Evolutionary conservation across 1,140 invertebrate species (phyloP).

Genomic region (Pseudomyrmex concolor): DNA sequence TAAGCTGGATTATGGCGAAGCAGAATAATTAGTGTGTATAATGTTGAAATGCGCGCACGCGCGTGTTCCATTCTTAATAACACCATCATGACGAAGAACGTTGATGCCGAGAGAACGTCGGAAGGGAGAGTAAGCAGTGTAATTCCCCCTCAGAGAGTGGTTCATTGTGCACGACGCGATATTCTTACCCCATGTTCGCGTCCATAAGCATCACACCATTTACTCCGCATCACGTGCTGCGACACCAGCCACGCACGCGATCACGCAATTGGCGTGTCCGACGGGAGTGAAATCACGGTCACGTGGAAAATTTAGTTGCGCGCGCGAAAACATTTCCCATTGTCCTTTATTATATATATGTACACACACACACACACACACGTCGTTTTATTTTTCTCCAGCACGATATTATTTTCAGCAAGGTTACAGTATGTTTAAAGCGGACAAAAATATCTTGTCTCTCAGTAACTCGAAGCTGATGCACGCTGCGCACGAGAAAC

Average conservation of each 20-base stretch:
- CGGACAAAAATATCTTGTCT: background rate
- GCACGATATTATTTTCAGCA: slow-evolving; percentile 2
- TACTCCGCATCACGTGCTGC: slow-evolving; percentile 45
- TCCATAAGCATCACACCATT: slow-evolving; percentile 41
- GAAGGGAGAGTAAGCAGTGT: slow-evolving; percentile 17
- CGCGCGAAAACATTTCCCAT: slow-evolving; percentile 30
- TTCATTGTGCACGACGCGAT: slow-evolving; percentile 38
- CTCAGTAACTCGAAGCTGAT: background rate
- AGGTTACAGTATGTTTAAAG: background rate
- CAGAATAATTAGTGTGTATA: slow-evolving; percentile 63
- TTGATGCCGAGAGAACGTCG: background rate
- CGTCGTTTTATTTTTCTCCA: slow-evolving; percentile 1
- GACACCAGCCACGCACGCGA: slow-evolving; percentile 68
- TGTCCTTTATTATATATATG: background rate
- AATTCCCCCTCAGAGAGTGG: slow-evolving; percentile 44
- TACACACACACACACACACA: too few species aligned
- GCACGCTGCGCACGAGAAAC: background rate
- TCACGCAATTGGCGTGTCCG: slow-evolving; percentile 73
- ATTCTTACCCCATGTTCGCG: slow-evolving; percentile 57
- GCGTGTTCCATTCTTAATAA: slow-evolving; percentile 49
- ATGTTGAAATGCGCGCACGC: slow-evolving; percentile 12
- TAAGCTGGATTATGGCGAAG: slow-evolving; percentile 56
- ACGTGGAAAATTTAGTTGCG: slow-evolving; percentile 55
- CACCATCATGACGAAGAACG: slow-evolving; percentile 47
- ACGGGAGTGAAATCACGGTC: slow-evolving; percentile 73